Evolutionary conservation across 1,140 invertebrate species (phyloP).

Genomic region (Psilanteris sp.): DNA sequence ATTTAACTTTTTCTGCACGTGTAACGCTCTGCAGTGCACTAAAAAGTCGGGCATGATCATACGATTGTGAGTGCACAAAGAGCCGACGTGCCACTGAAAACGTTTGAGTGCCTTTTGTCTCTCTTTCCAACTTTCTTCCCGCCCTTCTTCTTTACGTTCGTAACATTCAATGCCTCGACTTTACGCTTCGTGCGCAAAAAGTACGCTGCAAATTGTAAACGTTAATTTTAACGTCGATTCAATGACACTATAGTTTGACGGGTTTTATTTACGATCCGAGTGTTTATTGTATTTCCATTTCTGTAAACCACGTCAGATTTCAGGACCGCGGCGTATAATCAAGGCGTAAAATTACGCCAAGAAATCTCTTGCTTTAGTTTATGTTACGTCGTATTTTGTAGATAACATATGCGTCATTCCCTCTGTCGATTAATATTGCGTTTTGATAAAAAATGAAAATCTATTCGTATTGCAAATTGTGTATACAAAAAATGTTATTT

Average conservation of each 20-base stretch:
- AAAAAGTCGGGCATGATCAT: constrained; percentile 75
- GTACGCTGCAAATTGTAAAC: constrained; percentile 73
- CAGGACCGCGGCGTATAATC: no score
- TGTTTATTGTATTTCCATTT: no score
- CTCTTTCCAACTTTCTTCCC: constrained; percentile 58
- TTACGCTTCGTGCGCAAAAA: constrained; percentile 71
- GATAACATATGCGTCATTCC: no score
- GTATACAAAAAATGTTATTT: no score
- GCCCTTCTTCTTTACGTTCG: constrained; percentile 57
- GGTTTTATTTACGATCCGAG: constrained; percentile 16
- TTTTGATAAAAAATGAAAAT: no score
- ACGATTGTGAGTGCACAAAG: constrained; percentile 77
- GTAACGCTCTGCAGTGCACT: constrained; percentile 61
- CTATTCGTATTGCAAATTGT: no score
- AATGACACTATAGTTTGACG: constrained; percentile 51
- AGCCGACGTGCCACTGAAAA: constrained; percentile 76
- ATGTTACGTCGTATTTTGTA: no score
- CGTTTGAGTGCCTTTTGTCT: constrained; percentile 64
- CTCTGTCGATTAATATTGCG: no score
- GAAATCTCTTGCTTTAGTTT: no score
- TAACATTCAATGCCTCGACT: constrained; percentile 72
- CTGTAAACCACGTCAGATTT: no score
- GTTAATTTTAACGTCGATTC: constrained; percentile 65
- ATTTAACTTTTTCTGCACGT: constrained; percentile 73
- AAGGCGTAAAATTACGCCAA: no score